Evolutionary conservation across 2,113 vertebrate species (phyloP).

Genomic region (Tamias sibiricus): DNA sequence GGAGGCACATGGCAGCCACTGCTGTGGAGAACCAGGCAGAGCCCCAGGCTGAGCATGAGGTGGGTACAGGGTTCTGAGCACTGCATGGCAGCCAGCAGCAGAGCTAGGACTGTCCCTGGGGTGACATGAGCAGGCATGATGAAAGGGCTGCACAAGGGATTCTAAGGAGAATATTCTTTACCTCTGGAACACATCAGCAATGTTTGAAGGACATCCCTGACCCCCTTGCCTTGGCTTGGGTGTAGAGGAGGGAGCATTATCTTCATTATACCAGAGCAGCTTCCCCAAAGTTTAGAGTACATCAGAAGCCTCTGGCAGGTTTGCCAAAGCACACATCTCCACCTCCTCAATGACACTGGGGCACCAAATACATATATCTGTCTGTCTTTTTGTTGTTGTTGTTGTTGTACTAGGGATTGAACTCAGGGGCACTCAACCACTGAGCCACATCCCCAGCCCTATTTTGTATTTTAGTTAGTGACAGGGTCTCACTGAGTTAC

Average conservation of each 20-base stretch:
- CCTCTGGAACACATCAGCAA: not conserved
- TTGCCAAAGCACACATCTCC: not conserved
- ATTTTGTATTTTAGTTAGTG: too few relatives aligned
- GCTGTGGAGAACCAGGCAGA: not conserved
- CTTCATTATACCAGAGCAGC: not conserved
- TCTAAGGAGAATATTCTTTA: not conserved
- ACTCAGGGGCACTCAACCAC: too few relatives aligned
- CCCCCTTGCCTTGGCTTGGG: not conserved
- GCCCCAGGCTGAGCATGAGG: not conserved
- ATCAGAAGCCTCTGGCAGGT: not conserved
- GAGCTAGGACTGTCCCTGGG: too few relatives aligned
- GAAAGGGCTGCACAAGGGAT: not conserved
- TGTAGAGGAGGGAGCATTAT: not conserved
- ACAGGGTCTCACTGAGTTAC: too few relatives aligned
- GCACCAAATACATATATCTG: not conserved
- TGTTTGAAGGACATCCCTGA: not conserved
- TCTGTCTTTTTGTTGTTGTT: too few relatives aligned
- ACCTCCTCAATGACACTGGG: not conserved
- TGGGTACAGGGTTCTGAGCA: accelerated
- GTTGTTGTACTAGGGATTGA: too few relatives aligned
- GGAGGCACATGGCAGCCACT: not conserved
- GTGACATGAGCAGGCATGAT: accelerated
- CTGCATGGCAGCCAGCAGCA: not conserved
- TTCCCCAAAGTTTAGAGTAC: not conserved
- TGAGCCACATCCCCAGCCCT: too few relatives aligned